Conservation (phyloP, 30 jellyfish, hydroid and myxozoan species). For the Mastigias papua region DNA sequence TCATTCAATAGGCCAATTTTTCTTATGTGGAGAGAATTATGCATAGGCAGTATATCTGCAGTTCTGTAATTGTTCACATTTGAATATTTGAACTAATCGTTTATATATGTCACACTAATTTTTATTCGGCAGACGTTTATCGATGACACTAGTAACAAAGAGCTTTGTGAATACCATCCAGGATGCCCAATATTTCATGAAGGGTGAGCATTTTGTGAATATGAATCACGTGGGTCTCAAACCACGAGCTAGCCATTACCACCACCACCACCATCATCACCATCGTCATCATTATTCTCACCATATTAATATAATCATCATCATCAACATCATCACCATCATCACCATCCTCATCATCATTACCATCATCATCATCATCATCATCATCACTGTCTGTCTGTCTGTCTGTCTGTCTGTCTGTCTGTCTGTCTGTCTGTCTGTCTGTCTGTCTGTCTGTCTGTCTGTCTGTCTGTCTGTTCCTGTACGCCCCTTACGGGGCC, state of each 20-base stretch:
- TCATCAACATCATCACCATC: not conserved
- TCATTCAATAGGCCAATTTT: no score
- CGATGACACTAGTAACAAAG: conserved; percentile 51
- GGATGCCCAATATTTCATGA: conserved; percentile 96
- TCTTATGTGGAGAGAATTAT: no score
- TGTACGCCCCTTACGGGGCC: no score
- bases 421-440: no score
- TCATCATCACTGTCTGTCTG: not conserved
- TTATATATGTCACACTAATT: not conserved
- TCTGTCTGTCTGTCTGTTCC: no score
- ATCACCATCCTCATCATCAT: not conserved
- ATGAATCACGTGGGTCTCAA: no score
- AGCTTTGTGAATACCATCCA: conserved; percentile 83
- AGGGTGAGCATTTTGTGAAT: conserved; percentile 90
- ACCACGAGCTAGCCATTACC: not conserved
- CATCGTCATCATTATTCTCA: not conserved
- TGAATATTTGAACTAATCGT: not conserved
- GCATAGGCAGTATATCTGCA: no score
- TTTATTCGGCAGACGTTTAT: conserved; percentile 61
- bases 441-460: no score
- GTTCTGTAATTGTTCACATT: no score
- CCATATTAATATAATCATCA: not conserved
- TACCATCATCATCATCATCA: not conserved
- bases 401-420: no score
- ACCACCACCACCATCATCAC: not conserved